phyloP scores from a whole-genome alignment of 2,888 invertebrate species.

The Pristionchus entomophagus region DNA sequence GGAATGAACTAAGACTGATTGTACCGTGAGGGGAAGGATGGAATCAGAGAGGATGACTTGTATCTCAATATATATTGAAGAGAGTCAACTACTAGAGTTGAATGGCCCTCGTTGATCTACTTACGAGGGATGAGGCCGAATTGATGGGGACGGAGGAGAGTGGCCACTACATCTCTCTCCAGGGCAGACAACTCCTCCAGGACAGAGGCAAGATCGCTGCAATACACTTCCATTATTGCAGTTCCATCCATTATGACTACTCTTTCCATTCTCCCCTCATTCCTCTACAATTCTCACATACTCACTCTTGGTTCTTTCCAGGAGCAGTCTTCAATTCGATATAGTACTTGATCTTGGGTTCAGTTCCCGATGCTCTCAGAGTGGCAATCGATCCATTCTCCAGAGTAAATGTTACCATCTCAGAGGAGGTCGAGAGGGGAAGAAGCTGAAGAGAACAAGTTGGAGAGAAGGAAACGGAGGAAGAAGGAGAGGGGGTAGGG shows the following conservation, averaged over 20 bases:
- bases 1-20: slow-evolving; percentile 25
- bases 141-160: slow-evolving; percentile 67
- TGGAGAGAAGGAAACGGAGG: no score
- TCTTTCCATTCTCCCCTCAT: background rate
- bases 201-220: slow-evolving; percentile 67
- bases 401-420: slow-evolving; percentile 97
- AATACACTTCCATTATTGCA: slow-evolving; percentile 41
- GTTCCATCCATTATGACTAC: background rate
- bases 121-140: slow-evolving; percentile 70
- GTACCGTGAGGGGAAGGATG: background rate
- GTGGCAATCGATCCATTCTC: slow-evolving; percentile 87
- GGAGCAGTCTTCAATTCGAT: slow-evolving; percentile 83
- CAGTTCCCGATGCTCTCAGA: slow-evolving; percentile 95
- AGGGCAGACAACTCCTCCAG: slow-evolving; percentile 65
- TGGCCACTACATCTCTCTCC: slow-evolving; percentile 69
- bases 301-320: slow-evolving; percentile 67
- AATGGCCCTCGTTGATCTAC: slow-evolving; percentile 43
- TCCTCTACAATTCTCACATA: slow-evolving; percentile 18
- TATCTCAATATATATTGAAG: slow-evolving; percentile 8
- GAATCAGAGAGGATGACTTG: background rate
- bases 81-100: background rate
- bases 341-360: slow-evolving; percentile 99
- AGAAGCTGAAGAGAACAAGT: slow-evolving; percentile 76
- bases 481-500: slow-evolving; percentile 78
- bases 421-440: slow-evolving; percentile 79